Conservation (phyloP, 2,797 vertebrate genomes). For the Rhabdomys pumilio region DNA sequence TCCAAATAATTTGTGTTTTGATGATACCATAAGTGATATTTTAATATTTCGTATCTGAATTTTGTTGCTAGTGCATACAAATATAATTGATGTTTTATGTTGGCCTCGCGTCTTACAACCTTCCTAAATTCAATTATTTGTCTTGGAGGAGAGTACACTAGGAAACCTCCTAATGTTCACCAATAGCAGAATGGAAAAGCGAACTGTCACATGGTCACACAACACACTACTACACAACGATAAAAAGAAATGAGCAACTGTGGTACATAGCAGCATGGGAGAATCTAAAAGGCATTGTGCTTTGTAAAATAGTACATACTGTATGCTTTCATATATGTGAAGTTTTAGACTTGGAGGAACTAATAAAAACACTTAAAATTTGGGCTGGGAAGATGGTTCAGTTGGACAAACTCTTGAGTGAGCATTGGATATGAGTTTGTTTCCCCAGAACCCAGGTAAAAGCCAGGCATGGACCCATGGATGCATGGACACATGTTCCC, state of each 20-base stretch:
- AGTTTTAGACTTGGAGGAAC: conserved; percentile 20
- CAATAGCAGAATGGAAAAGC: background rate
- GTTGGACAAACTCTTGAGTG: background rate
- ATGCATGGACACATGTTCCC: background rate
- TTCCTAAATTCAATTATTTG: conserved; percentile 15
- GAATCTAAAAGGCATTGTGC: background rate
- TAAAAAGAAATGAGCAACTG: background rate
- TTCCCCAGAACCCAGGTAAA: background rate
- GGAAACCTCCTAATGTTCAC: background rate
- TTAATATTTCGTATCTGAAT: background rate
- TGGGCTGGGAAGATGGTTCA: background rate
- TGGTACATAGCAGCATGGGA: background rate
- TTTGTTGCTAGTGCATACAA: background rate
- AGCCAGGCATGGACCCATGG: background rate
- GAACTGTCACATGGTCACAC: background rate
- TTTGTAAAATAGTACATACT: background rate
- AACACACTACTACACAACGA: background rate
- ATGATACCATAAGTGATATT: background rate
- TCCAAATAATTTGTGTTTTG: conserved; percentile 22
- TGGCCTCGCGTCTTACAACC: background rate
- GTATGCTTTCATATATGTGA: background rate
- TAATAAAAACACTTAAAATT: background rate
- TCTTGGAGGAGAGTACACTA: background rate
- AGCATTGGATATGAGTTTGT: background rate
- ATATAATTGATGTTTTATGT: background rate